A percentile compares a stretch with the other conserved stretches of the same genome.
These are phyloP conservation scores for Darevskia mixta DNA, from an alignment of 2,797 vertebrate species.

Conservation along the genomic window DNA sequence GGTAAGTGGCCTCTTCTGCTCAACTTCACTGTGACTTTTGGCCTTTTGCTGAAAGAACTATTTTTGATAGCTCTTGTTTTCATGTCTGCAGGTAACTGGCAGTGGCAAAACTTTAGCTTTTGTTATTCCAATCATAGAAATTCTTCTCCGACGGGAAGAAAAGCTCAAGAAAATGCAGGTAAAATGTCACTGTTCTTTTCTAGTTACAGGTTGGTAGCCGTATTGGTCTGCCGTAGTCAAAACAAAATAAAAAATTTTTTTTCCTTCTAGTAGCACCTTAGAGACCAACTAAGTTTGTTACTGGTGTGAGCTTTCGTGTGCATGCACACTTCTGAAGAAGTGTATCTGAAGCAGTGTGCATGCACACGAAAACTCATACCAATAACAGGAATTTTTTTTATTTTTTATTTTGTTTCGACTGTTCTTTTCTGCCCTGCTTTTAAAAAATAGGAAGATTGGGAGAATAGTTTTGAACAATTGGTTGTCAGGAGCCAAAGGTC, in stretches of 20 bases:
- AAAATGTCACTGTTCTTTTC: background rate
- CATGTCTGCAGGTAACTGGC: conserved; percentile 88
- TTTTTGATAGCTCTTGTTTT: background rate
- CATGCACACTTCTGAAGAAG: too few relatives aligned
- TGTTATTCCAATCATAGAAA: conserved; percentile 93
- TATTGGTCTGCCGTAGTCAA: too few relatives aligned
- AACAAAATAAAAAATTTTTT: too few relatives aligned
- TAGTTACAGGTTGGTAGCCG: too few relatives aligned
- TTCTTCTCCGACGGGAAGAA: conserved; percentile 90
- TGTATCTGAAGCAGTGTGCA: too few relatives aligned
- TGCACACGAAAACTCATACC: too few relatives aligned
- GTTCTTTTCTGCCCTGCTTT: background rate
- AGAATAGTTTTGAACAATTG: background rate
- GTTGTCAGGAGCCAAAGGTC: background rate
- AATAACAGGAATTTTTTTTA: too few relatives aligned
- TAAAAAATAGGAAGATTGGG: background rate
- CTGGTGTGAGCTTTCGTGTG: too few relatives aligned
- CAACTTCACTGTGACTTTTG: fast-evolving
- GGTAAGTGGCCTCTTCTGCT: conserved; percentile 81
- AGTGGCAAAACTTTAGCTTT: conserved; percentile 97
- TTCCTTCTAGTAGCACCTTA: too few relatives aligned
- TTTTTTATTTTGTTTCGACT: too few relatives aligned
- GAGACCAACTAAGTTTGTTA: too few relatives aligned
- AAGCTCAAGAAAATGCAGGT: conserved; percentile 95
- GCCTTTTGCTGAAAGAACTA: fast-evolving